These are phyloP conservation scores for Schizothorax lantsangensis DNA, from an alignment of 2,797 vertebrate species.

Conservation along the genomic window DNA sequence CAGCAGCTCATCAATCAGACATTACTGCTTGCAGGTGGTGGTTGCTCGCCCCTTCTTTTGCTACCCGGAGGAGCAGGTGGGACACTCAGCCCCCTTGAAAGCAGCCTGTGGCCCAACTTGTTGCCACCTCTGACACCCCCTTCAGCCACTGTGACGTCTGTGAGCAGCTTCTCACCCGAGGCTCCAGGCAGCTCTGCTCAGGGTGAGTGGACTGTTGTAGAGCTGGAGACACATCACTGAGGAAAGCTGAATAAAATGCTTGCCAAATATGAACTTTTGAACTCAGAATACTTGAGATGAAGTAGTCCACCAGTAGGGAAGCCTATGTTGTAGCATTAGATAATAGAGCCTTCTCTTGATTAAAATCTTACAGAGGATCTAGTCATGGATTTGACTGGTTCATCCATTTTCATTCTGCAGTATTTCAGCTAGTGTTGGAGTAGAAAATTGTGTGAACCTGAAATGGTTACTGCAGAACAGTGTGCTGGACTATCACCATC, in stretches of 20 bases:
- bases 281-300: neutral
- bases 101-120: constrained; percentile 88
- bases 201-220: constrained; percentile 94
- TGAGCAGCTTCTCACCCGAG: constrained; percentile 92
- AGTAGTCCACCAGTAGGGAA: neutral
- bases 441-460: neutral
- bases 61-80: constrained; percentile 75
- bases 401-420: neutral
- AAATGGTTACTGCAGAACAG: neutral
- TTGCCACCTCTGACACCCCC: constrained; percentile 87
- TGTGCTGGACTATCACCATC: constrained; percentile 3
- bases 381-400: neutral
- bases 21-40: constrained; percentile 80
- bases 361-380: neutral
- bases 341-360: neutral
- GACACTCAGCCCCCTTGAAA: constrained; percentile 86
- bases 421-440: neutral
- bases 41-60: constrained; percentile 76
- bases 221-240: constrained; percentile 92
- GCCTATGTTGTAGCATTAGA: neutral
- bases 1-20: constrained; percentile 93
- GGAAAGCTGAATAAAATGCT: too few species aligned
- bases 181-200: constrained; percentile 83
- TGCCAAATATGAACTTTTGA: constrained; percentile 16
- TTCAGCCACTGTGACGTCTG: constrained; percentile 90